Conservation (phyloP, 2,113 vertebrate genomes). For the Murina feae region DNA sequence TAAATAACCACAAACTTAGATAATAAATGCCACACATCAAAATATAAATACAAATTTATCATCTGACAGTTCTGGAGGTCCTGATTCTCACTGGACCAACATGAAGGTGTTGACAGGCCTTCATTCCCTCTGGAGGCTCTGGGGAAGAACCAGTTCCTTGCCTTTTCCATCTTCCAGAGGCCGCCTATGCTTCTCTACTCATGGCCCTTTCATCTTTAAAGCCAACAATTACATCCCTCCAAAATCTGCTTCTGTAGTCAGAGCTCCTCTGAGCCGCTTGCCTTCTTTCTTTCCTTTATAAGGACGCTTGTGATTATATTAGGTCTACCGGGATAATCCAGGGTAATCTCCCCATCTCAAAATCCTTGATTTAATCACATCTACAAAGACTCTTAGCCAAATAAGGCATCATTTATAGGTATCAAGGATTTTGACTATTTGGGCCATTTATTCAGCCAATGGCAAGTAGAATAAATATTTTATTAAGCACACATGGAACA, state of each 20-base stretch:
- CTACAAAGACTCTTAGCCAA: background rate
- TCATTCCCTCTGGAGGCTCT: background rate
- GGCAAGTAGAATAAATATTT: background rate
- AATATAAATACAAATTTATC: background rate
- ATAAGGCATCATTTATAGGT: conserved; percentile 4
- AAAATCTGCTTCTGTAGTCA: background rate
- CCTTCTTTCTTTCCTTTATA: background rate
- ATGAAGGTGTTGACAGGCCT: background rate
- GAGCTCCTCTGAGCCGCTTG: background rate
- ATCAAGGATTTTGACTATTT: background rate
- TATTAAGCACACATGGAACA: background rate
- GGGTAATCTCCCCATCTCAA: background rate
- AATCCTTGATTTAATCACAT: background rate
- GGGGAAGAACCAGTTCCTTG: background rate
- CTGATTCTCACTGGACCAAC: background rate
- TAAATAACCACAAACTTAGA: background rate
- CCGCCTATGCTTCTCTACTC: background rate
- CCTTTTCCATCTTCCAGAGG: background rate
- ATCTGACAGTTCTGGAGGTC: background rate
- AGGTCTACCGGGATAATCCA: background rate
- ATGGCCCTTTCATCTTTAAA: background rate
- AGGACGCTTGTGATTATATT: background rate
- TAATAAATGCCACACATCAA: background rate
- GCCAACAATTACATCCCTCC: background rate
- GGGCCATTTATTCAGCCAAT: background rate